Conservation (phyloP, 2,888 invertebrate species). For the Oxycera nigricornis region DNA sequence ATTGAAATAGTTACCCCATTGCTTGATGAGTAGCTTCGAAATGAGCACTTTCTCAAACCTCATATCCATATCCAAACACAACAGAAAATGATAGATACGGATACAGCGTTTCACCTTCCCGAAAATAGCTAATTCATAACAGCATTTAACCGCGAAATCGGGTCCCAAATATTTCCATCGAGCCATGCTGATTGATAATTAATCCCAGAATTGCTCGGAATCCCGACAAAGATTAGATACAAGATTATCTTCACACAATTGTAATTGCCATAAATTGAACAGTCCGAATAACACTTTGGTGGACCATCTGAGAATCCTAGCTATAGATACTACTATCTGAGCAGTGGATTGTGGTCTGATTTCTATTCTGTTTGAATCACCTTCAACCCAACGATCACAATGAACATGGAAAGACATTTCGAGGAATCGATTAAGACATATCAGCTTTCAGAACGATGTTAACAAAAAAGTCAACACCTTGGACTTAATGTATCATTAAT, state of each 20-base stretch:
- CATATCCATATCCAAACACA: background rate
- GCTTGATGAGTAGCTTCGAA: too few relatives aligned
- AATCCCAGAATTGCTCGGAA: background rate
- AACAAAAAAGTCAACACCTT: conserved; percentile 34
- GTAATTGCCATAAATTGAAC: background rate
- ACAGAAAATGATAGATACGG: background rate
- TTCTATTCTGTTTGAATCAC: conserved; percentile 21
- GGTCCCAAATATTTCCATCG: background rate
- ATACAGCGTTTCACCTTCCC: background rate
- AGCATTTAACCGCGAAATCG: conserved; percentile 15
- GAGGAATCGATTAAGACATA: conserved; percentile 29
- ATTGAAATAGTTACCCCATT: background rate
- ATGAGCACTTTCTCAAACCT: background rate
- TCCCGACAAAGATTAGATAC: conserved; percentile 22
- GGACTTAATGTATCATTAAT: conserved; percentile 36
- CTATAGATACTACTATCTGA: background rate
- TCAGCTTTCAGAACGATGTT: conserved; percentile 19
- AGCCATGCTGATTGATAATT: conserved; percentile 25
- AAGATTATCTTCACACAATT: conserved; percentile 26
- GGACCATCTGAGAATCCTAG: background rate
- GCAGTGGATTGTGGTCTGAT: conserved; percentile 25
- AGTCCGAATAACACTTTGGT: background rate
- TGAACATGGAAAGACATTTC: background rate
- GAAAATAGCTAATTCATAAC: conserved; percentile 8
- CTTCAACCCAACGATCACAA: conserved; percentile 26